These are phyloP conservation scores for Sitobion miscanthi DNA, from an alignment of 1,140 invertebrate genomes.

Conservation along the genomic window DNA sequence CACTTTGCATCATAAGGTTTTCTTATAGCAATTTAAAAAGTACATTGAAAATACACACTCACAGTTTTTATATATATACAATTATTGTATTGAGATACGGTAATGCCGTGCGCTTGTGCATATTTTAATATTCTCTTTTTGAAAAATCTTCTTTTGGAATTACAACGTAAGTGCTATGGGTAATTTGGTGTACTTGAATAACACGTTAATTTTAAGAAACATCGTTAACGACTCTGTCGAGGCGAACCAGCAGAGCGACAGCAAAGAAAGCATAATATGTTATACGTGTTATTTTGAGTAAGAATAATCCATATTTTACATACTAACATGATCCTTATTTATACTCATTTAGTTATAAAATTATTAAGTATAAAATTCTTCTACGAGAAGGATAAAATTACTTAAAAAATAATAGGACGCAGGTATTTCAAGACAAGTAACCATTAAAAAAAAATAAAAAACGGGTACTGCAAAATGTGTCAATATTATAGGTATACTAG, in stretches of 20 bases:
- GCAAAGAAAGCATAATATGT: background rate
- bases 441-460: too few species aligned
- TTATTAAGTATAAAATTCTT: background rate
- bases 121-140: background rate
- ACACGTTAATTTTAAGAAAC: background rate
- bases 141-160: background rate
- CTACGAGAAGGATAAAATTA: too few species aligned
- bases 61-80: background rate
- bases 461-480: too few species aligned
- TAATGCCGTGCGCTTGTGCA: background rate
- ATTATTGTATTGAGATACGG: background rate
- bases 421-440: too few species aligned
- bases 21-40: background rate
- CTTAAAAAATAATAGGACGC: too few species aligned
- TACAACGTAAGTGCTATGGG: background rate
- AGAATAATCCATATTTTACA: background rate
- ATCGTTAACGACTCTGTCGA: background rate
- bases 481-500: too few species aligned
- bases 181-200: background rate
- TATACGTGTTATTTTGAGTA: background rate
- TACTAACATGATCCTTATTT: background rate
- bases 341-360: background rate
- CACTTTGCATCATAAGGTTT: background rate
- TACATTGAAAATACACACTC: background rate
- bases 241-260: background rate